Conservation (phyloP, 2,797 vertebrate genomes). For the Falco naumanni region DNA sequence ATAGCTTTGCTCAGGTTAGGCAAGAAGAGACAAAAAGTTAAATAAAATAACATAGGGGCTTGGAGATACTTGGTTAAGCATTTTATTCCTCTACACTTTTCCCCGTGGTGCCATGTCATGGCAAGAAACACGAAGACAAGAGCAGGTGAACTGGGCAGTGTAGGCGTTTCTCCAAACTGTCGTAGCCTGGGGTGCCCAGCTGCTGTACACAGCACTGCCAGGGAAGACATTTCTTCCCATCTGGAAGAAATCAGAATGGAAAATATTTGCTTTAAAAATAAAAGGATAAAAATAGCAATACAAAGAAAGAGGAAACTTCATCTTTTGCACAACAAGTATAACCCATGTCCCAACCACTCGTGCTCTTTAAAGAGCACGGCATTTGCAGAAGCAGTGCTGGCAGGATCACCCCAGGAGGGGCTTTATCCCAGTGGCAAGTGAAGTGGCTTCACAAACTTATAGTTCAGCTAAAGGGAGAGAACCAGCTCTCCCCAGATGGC, state of each 20-base stretch:
- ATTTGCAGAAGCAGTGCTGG: not conserved
- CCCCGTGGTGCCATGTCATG: not conserved
- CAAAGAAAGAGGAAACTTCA: slow-evolving; percentile 16
- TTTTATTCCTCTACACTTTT: not conserved
- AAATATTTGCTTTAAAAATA: slow-evolving; percentile 56
- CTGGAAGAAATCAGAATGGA: slow-evolving; percentile 67
- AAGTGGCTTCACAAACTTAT: not conserved
- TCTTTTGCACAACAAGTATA: slow-evolving; percentile 30
- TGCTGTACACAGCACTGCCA: not conserved
- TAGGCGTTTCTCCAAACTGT: not conserved
- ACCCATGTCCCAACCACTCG: not conserved
- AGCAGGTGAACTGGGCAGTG: not conserved
- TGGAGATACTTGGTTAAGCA: not conserved
- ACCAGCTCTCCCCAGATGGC: not conserved
- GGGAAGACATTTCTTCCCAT: slow-evolving; percentile 55
- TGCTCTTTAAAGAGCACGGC: not conserved
- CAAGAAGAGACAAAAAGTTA: slow-evolving; percentile 15
- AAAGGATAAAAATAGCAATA: slow-evolving; percentile 61
- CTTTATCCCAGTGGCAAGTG: not conserved
- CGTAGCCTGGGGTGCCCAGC: not conserved
- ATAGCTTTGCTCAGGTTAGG: slow-evolving; percentile 14
- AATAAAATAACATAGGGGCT: not conserved
- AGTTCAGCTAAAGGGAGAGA: not conserved
- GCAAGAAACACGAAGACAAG: not conserved
- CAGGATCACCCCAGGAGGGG: not conserved